Evolutionary conservation across 2,797 vertebrate species (phyloP), one percentile per base, ranked within the genome.

Genomic region (Betta splendens): DNA sequence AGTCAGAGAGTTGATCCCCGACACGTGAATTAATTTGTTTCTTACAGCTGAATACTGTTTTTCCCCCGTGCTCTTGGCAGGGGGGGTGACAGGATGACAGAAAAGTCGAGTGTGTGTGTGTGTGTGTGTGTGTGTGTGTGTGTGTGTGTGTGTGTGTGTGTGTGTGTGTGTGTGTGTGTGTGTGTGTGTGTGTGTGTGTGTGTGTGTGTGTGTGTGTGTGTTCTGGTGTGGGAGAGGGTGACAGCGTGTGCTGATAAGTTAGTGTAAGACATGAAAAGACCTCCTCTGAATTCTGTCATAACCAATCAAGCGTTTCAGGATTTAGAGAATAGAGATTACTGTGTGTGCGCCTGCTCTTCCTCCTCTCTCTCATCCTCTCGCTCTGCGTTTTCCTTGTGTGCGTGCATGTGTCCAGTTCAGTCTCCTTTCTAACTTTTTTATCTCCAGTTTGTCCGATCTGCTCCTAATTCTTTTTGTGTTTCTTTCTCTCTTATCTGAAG

Each of bases 21-120:
- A 86, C 79, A 87, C 37, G 39, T 79, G 84, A 87, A 90, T 87
- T 90, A 77, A 90, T 90, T 89, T 87, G 80, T 89, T 87, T 88
- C 84, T 82, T 77, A 78, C 85, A 86, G 76, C 79, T 38, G 55
- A 82, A 76, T 65, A 71, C 69, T 79, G 81, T 84, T 85, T 85
- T 75, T 70, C 50, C 75, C 69, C 75, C 31, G 63, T 65, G 67
- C 72, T 78, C 66, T 39, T 74, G 68, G 74, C 77, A 75, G 77
- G 78, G 66, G 81, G 81, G 76, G 64, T 77, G 85, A 87, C 73
- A 76, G 68, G 70, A 80, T 84, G 86, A 86, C 84, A 84, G 75
- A 77, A 65, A 61, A 72, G 58, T 58, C 59, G 52, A 57, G 45
- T 39, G 58, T 32, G 39, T 39, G 46, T 7, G 37, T 25, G 16